Percentiles rank a stretch among this genome's conserved stretches.
phyloP scores from a whole-genome alignment of 2,797 vertebrate species.

The Myotis myotis region DNA sequence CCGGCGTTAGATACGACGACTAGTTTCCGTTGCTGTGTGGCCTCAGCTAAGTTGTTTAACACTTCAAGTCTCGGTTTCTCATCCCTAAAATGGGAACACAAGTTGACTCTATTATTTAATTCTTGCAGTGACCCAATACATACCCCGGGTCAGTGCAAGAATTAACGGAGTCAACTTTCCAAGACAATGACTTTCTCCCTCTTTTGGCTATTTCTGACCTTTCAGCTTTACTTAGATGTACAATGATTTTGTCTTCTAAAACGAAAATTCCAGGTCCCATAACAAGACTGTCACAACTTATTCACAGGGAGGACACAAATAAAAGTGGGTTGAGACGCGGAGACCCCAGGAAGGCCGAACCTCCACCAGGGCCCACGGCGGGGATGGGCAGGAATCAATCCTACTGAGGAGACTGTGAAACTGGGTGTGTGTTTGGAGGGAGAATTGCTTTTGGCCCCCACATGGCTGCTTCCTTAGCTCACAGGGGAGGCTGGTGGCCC shows the following conservation, averaged over 20 bases:
- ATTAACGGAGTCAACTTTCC: not conserved
- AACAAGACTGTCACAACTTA: not conserved
- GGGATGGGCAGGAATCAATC: no score
- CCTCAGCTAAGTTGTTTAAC: not conserved
- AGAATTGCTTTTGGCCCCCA: not conserved
- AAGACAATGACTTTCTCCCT: not conserved
- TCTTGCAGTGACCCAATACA: not conserved
- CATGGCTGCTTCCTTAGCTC: not conserved
- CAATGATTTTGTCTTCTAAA: not conserved
- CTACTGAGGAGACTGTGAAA: not conserved
- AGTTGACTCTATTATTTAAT: no score
- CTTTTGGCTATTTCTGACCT: slow-evolving; percentile 32
- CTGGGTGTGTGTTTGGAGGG: not conserved
- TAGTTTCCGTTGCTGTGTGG: not conserved
- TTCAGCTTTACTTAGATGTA: not conserved
- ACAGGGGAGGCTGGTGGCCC: not conserved
- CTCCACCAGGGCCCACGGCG: not conserved
- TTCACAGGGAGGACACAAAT: not conserved
- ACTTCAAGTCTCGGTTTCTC: not conserved
- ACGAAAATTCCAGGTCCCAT: not conserved
- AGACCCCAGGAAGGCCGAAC: not conserved
- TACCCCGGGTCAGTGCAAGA: not conserved
- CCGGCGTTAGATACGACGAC: not conserved
- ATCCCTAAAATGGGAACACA: slow-evolving; percentile 6
- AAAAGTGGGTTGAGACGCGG: not conserved